Percentiles rank a stretch among this genome's conserved stretches.
These are phyloP conservation scores for Synergus gifuensis DNA, from an alignment of 2,888 invertebrate species.

Conservation along the genomic window DNA sequence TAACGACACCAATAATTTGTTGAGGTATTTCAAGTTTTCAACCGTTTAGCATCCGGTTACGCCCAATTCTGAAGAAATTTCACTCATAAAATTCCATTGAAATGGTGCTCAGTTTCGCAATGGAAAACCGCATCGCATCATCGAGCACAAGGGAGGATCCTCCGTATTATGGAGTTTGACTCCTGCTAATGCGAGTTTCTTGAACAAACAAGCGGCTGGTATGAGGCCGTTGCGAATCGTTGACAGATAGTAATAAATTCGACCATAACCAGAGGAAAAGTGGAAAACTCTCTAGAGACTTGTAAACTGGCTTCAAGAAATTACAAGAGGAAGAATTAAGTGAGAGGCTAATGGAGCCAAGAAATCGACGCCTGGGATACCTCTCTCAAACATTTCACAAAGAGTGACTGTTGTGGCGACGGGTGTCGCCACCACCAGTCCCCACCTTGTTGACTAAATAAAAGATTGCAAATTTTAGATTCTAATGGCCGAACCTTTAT, in stretches of 20 bases:
- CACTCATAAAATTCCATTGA: slow-evolving; percentile 27
- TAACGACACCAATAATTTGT: not conserved
- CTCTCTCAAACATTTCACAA: not conserved
- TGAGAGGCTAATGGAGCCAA: not conserved
- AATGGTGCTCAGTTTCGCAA: slow-evolving; percentile 34
- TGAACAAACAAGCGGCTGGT: slow-evolving; percentile 41
- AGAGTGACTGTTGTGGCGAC: not conserved
- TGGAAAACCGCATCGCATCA: slow-evolving; percentile 26
- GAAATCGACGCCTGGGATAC: slow-evolving; percentile 5
- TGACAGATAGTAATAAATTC: slow-evolving; percentile 36
- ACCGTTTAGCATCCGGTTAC: slow-evolving; percentile 28
- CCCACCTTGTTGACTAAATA: slow-evolving; percentile 74
- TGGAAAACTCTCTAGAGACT: slow-evolving; percentile 23
- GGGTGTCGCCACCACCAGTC: slow-evolving; percentile 57
- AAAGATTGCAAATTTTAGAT: slow-evolving; percentile 69
- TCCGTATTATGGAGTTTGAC: slow-evolving; percentile 11
- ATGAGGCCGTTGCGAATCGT: slow-evolving; percentile 30
- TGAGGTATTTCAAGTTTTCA: not conserved
- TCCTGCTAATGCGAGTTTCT: slow-evolving; percentile 32
- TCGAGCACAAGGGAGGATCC: slow-evolving; percentile 13
- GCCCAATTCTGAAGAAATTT: slow-evolving; percentile 6
- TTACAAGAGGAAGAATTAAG: not conserved
- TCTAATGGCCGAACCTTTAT: slow-evolving; percentile 42
- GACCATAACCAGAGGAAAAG: slow-evolving; percentile 5
- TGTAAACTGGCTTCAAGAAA: not conserved